phyloP scores from a whole-genome alignment of 2,113 vertebrate genomes.

The Lycaon pictus region DNA sequence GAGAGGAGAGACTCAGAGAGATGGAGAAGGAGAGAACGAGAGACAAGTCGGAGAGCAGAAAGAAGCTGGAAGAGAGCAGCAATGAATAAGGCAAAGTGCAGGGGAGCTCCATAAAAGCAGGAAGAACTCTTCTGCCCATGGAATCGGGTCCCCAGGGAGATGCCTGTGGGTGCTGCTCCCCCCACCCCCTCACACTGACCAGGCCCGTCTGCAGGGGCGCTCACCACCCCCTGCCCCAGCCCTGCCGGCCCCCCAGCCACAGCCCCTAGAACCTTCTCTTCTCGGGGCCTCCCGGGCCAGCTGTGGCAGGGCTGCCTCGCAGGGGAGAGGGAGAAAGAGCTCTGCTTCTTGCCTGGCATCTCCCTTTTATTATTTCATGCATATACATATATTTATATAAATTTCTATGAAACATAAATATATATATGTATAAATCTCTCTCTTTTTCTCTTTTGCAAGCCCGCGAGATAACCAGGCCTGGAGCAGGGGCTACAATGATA shows the following conservation, averaged over 20 bases:
- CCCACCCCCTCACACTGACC: background rate
- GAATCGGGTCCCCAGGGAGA: background rate
- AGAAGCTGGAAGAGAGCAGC: background rate
- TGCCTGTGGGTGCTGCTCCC: background rate
- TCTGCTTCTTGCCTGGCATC: background rate
- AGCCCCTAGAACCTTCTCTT: background rate
- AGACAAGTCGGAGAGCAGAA: background rate
- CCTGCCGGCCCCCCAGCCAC: background rate
- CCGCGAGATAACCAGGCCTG: conserved; percentile 83
- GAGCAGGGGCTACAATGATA: conserved; percentile 87
- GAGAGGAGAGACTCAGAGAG: fast-evolving
- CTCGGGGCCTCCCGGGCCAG: background rate
- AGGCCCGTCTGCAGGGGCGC: background rate
- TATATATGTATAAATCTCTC: conserved; percentile 35
- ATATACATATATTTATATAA: background rate
- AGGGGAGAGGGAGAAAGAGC: background rate
- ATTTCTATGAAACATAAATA: conserved; percentile 28
- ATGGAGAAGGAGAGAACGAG: fast-evolving
- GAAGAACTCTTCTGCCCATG: fast-evolving
- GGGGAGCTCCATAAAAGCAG: fast-evolving
- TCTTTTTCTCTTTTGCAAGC: conserved; percentile 82
- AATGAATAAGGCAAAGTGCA: background rate
- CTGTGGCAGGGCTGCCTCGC: background rate
- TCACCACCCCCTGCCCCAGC: background rate
- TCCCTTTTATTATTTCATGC: conserved; percentile 40